Percentiles rank a stretch among this genome's conserved stretches.
phyloP scores from a whole-genome alignment of 2,888 invertebrate species.

The Cryptus armator region DNA sequence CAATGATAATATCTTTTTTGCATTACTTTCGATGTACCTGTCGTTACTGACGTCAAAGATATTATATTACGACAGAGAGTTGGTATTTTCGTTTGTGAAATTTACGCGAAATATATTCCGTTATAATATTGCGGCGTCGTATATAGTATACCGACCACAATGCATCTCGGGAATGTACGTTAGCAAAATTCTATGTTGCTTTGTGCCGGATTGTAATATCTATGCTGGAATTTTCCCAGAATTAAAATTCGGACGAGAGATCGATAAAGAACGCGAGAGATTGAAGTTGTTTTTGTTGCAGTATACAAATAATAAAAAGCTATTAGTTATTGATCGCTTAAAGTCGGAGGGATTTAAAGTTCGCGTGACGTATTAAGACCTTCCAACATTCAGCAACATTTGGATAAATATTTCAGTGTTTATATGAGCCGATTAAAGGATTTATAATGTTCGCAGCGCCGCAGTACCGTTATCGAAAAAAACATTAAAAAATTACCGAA shows the following conservation, averaged over 20 bases:
- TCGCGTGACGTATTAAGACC: too few species aligned
- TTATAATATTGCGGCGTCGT: not conserved
- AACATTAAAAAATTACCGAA: not conserved
- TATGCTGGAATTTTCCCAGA: not conserved
- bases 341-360: not conserved
- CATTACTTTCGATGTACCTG: not conserved
- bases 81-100: constrained; percentile 16
- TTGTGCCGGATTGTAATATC: not conserved
- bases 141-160: not conserved
- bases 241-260: not conserved
- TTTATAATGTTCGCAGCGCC: too few species aligned
- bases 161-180: not conserved
- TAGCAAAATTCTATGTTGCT: not conserved
- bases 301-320: too few species aligned
- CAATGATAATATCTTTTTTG: not conserved
- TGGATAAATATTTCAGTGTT: not conserved
- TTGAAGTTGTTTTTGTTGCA: not conserved
- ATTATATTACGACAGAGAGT: not conserved
- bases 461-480: not conserved
- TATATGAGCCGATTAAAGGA: not conserved
- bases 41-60: not conserved
- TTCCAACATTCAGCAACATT: too few species aligned
- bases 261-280: not conserved
- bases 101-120: constrained; percentile 1
- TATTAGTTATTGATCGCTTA: not conserved